Evolutionary conservation across 2,113 vertebrate species (phyloP).

Genomic region (Carlito syrichta): DNA sequence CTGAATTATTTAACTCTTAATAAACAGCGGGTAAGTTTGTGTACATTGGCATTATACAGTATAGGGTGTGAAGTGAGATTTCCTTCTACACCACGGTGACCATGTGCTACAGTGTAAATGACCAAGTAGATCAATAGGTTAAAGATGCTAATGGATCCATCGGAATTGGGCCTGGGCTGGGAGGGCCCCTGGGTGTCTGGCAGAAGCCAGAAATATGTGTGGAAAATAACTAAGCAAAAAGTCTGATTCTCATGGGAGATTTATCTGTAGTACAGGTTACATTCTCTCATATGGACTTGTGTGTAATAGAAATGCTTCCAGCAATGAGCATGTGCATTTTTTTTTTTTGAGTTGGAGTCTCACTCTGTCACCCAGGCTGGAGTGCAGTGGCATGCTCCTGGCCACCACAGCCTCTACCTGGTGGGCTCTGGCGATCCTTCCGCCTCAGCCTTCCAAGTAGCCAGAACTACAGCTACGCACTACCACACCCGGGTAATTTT

Average conservation of each 20-base stretch:
- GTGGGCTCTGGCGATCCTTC: no score
- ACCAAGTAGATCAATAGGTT: background rate
- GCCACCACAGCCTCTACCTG: no score
- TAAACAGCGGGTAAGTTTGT: background rate
- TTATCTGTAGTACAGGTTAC: rapidly evolving
- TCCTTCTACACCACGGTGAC: background rate
- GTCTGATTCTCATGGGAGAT: background rate
- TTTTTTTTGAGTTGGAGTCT: no score
- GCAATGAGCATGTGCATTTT: rapidly evolving
- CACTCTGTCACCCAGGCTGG: no score
- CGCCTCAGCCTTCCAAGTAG: no score
- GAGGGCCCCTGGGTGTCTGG: background rate
- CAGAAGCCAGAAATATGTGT: background rate
- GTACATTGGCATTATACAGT: rapidly evolving
- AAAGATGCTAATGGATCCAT: background rate
- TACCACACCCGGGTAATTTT: no score
- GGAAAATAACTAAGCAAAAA: background rate
- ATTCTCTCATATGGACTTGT: background rate
- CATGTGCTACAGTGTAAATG: rapidly evolving
- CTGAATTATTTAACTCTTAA: background rate
- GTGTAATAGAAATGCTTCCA: rapidly evolving
- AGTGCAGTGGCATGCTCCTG: no score
- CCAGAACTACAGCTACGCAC: no score
- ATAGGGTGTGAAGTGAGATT: background rate
- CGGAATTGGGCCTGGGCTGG: background rate